Percentiles rank a stretch among this genome's conserved stretches.
Conservation (phyloP, 2,888 invertebrate genomes). For the Sturmia bella region DNA sequence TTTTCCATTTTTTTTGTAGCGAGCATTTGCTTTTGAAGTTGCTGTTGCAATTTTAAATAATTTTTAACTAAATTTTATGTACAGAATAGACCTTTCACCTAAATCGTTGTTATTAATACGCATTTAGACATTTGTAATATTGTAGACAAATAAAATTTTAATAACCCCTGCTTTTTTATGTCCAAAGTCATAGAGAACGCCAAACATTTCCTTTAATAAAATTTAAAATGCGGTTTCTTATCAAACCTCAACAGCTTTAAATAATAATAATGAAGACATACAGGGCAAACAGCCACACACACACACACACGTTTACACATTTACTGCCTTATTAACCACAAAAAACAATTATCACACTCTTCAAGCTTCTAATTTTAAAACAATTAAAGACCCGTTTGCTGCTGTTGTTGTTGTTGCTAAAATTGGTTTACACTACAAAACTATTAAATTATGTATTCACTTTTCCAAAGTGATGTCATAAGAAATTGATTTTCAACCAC, state of each 20-base stretch:
- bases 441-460: constrained; percentile 52
- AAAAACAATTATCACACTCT: constrained; percentile 63
- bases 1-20: too few species aligned
- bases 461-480: constrained; percentile 38
- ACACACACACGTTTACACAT: not conserved
- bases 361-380: constrained; percentile 47
- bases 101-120: too few species aligned
- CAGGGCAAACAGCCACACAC: not conserved
- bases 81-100: too few species aligned
- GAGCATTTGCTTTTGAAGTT: too few species aligned
- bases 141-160: too few species aligned
- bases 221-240: constrained; percentile 62
- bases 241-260: constrained; percentile 39
- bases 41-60: too few species aligned
- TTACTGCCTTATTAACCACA: constrained; percentile 40
- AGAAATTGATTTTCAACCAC: constrained; percentile 60
- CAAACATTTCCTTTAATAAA: constrained; percentile 21
- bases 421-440: constrained; percentile 19
- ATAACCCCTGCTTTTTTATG: too few species aligned
- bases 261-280: constrained; percentile 1
- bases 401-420: not conserved
- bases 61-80: too few species aligned
- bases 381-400: constrained; percentile 28
- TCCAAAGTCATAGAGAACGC: not conserved
- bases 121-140: too few species aligned